Evolutionary conservation across 2,113 vertebrate genomes (phyloP).

Genomic region (Cephalopholis sonnerati): DNA sequence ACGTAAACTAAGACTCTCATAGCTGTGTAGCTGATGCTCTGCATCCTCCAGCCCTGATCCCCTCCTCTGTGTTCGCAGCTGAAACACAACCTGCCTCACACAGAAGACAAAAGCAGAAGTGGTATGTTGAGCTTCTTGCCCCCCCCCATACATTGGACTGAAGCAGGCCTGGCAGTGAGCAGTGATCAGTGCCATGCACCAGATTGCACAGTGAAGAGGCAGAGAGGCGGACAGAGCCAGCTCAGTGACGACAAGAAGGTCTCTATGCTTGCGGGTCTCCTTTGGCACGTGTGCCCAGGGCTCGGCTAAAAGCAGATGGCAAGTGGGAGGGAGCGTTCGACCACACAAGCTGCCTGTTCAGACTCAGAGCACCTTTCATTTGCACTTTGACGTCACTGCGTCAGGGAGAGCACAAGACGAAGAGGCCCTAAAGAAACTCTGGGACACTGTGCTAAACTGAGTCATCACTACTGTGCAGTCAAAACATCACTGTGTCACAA

Average conservation of each 20-base stretch:
- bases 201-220: constrained; percentile 79
- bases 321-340: constrained; percentile 55
- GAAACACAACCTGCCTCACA: constrained; percentile 57
- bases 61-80: constrained; percentile 18
- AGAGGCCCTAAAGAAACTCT: constrained; percentile 27
- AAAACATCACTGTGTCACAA: constrained; percentile 9
- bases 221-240: constrained; percentile 67
- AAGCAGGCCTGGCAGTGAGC: constrained; percentile 59
- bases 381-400: constrained; percentile 56
- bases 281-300: constrained; percentile 71
- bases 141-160: constrained; percentile 44
- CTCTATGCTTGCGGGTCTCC: constrained; percentile 74
- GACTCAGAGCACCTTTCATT: constrained; percentile 55
- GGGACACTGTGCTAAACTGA: constrained; percentile 8
- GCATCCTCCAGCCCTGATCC: not conserved
- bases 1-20: not conserved
- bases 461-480: constrained; percentile 25
- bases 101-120: constrained; percentile 61
- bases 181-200: constrained; percentile 83
- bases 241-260: constrained; percentile 79
- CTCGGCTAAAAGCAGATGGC: constrained; percentile 73
- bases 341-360: constrained; percentile 69
- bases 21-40: not conserved
- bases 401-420: constrained; percentile 20
- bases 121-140: constrained; percentile 53